Base-by-base conservation (phyloP, 2,113 vertebrate genomes). In the Thryonomys swinderianus region DNA sequence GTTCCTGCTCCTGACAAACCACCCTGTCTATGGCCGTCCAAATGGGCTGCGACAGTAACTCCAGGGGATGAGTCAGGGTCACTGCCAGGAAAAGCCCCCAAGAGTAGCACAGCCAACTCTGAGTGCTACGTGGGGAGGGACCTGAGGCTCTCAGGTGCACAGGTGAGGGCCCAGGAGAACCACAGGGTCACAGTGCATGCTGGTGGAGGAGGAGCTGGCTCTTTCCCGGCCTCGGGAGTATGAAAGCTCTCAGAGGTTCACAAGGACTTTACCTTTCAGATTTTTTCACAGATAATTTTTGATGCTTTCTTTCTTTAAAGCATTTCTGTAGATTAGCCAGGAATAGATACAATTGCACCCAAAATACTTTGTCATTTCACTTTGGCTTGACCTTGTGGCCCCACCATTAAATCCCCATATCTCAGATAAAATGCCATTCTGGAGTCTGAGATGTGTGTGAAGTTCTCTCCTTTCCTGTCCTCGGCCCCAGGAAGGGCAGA, bases 261-360 rank as follows among this genome's bases (percentile, higher is more conserved):
- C 4, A 20, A 25, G 62, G 20, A 78, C 21, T 81, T 59, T 5
- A n/a, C 79, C 59, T 88, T 89, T 74, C 7, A 62, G 14, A 11
- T 32, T 64, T 51, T 55, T 88, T 64, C 85, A 79, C 27, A 25
- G 42, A 42, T 66, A 34, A 89, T 83, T 81, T 88, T 59, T 79
- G 25, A 32, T 34, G 57, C 59, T 40, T 90, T 93, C 94, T 66
- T 62, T 53, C n/a, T 93, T 96, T 55, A 80, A 71, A 89, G 67
- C 25, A 59, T n/a, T 92, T 62, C 67, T 93, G 74, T 80, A 88
- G 30, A 84, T 81, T 55, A 59, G 40, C 89, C 83, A 96, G 12
- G 34, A 45, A 80, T 9, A 92, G 62, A 96, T 61, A 87, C 48
- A 57, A 64, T 59, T 69, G 59, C n/a, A 80, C 95, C 81, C 86